phyloP scores from a whole-genome alignment of 2,888 invertebrate species.

The Euzophera pinguis region DNA sequence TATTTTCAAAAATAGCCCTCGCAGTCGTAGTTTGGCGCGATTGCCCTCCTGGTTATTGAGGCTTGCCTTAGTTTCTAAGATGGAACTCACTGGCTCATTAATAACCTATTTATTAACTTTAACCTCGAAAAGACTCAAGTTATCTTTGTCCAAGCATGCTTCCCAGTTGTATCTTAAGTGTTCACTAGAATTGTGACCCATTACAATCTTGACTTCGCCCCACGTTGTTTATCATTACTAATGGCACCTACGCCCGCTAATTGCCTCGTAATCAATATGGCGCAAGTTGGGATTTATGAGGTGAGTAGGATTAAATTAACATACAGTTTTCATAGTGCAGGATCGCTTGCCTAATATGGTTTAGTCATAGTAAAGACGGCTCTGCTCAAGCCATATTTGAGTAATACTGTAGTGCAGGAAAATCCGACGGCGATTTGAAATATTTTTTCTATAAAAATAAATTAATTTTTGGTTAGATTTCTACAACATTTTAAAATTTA shows the following conservation, averaged over 20 bases:
- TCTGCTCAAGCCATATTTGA: background rate
- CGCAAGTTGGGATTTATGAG: slow-evolving; percentile 4
- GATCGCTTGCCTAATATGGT: slow-evolving; percentile 2
- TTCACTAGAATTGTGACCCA: background rate
- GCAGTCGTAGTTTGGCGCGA: too few relatives aligned
- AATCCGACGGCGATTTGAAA: background rate
- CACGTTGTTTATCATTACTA: background rate
- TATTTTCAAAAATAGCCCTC: too few relatives aligned
- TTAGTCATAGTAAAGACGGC: background rate
- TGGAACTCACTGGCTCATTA: too few relatives aligned
- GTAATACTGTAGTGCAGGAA: background rate
- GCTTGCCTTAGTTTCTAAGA: too few relatives aligned
- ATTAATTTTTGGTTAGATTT: too few relatives aligned
- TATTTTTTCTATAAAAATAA: too few relatives aligned
- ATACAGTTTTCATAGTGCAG: slow-evolving; percentile 8
- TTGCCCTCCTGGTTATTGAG: too few relatives aligned
- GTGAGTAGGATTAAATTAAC: slow-evolving; percentile 8
- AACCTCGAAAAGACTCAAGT: too few relatives aligned
- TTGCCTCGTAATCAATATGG: slow-evolving; percentile 9
- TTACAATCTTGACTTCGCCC: background rate
- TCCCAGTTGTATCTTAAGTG: too few relatives aligned
- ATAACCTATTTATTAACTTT: too few relatives aligned
- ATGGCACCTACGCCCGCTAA: background rate
- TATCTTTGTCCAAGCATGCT: too few relatives aligned
- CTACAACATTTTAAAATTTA: too few relatives aligned